Evolutionary conservation across 2,113 vertebrate genomes (phyloP), one percentile per base, ranked within the genome.

Genomic region (Heptranchias perlo): DNA sequence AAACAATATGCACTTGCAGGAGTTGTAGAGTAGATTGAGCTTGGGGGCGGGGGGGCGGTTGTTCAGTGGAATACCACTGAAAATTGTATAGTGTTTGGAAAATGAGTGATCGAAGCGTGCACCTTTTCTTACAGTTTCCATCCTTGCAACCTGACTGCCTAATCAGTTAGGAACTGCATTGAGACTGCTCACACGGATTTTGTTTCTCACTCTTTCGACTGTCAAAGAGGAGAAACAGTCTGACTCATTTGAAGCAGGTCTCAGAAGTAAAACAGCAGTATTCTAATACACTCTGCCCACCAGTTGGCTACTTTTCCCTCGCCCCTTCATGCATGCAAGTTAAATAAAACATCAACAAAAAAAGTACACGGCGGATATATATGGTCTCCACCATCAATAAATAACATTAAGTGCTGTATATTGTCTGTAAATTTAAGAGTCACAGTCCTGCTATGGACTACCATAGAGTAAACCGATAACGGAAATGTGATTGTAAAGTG

Each of bases 281-380:
- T 18, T 69, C 4, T 28, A 49, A 52, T 31, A 44, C 28, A 94
- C n/a, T 67, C 28, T 69, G 10, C 92, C 62, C 6, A 52, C 44
- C 65, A 47, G 11, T 73, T 62, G 39, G 28, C 28, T 69, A 11
- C 25, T 73, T 69, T 95, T 35, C 65, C 4, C 31, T 52, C 52
- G 64, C 10, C 25, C 23, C 58, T 64, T 93, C 18, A 64, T 39
- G 39, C 18, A 93, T 25, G n/a, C 89, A 93, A 93, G 35, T 64
- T 93, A 62, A 93, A 62, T 93, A 62, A 93, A 93, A 62, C n/a
- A 93, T 5, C n/a, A 35, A n/a, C 52, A n/a, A 61, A 61, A 92
- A 35, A 5, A 4, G 13, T 39, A 13, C 73, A 78, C 16, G 13
- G 13, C 3, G 8, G 35, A 76, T 3, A 3, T 39, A 7, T 39